A percentile compares a stretch with the other conserved stretches of the same genome.
Evolutionary conservation across 2,113 vertebrate species (phyloP).

Genomic region (Zosterops lateralis): DNA sequence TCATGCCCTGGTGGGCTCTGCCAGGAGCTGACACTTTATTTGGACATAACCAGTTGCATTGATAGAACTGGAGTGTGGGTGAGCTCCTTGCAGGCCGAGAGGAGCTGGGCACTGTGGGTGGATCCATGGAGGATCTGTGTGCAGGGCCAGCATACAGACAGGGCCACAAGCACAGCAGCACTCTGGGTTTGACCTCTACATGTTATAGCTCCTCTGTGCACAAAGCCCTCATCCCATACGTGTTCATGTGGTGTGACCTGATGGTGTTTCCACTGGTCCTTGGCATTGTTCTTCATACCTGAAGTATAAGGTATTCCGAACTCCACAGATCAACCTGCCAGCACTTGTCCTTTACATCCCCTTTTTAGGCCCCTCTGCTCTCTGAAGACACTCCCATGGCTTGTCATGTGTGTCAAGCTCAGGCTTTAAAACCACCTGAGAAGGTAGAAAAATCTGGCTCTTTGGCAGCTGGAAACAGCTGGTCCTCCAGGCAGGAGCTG

Average conservation of each 20-base stretch:
- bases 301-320: neutral
- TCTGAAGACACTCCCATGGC: neutral
- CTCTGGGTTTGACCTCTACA: neutral
- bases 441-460: neutral
- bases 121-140: neutral
- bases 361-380: neutral
- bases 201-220: neutral
- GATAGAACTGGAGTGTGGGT: neutral
- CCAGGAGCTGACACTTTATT: neutral
- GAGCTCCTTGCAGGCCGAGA: neutral
- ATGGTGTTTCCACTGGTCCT: neutral
- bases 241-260: fast-evolving
- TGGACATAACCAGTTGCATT: neutral
- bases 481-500: neutral
- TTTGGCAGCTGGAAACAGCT: neutral
- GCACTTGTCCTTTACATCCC: neutral
- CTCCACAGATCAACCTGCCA: neutral
- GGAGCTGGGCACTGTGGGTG: neutral
- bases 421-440: neutral
- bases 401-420: neutral
- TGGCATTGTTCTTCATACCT: neutral
- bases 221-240: fast-evolving
- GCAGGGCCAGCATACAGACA: neutral
- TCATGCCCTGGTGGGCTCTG: neutral
- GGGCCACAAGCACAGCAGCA: fast-evolving